These are phyloP conservation scores for Alethe diademata DNA, from an alignment of 2,113 vertebrate species.

Conservation along the genomic window DNA sequence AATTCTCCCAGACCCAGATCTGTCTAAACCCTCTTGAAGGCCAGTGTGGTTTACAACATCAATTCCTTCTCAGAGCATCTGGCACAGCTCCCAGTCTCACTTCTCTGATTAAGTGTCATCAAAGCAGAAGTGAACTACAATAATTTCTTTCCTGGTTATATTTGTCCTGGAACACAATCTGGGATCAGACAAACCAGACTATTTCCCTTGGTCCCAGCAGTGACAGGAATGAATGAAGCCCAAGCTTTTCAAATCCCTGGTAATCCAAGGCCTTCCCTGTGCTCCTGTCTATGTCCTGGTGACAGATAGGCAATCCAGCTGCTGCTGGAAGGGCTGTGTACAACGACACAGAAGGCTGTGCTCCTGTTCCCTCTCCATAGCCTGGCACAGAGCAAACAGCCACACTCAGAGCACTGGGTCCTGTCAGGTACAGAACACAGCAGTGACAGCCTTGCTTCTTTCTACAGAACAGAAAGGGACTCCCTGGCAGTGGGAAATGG, in stretches of 20 bases:
- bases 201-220: neutral
- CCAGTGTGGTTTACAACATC: neutral
- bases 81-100: neutral
- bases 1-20: neutral
- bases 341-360: neutral
- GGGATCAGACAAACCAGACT: neutral
- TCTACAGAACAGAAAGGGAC: neutral
- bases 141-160: neutral
- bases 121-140: neutral
- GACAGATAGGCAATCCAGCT: neutral
- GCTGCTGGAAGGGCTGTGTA: neutral
- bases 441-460: neutral
- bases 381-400: neutral
- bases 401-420: neutral
- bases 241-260: neutral
- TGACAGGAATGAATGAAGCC: neutral
- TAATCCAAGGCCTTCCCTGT: neutral
- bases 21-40: neutral
- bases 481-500: neutral
- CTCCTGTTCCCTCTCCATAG: neutral
- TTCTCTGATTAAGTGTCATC: neutral
- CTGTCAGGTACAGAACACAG: neutral
- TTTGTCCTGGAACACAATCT: neutral
- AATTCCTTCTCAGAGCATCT: neutral
- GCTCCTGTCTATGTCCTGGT: neutral